A percentile compares a stretch with the other conserved stretches of the same genome.
These are phyloP conservation scores for Deroplatys truncata DNA, from an alignment of 2,888 invertebrate species.

Conservation along the genomic window DNA sequence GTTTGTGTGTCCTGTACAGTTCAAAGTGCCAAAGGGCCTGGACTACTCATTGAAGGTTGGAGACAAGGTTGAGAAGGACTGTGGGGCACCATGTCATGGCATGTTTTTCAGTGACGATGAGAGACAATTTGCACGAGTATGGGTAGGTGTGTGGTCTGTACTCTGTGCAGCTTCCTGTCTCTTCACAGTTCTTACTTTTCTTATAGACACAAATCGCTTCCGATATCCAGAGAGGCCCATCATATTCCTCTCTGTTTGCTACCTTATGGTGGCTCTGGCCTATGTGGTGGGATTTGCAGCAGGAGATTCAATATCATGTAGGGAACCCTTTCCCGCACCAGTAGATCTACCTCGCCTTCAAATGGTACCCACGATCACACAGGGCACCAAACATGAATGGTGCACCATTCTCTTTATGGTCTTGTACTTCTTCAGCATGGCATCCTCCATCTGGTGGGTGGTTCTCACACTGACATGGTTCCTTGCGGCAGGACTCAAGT, in stretches of 20 bases:
- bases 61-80: slow-evolving; percentile 66
- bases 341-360: slow-evolving; percentile 65
- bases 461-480: slow-evolving; percentile 95
- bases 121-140: slow-evolving; percentile 76
- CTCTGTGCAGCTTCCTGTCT: slow-evolving; percentile 86
- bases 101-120: slow-evolving; percentile 87
- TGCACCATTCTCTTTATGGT: slow-evolving; percentile 96
- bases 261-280: slow-evolving; percentile 88
- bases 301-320: slow-evolving; percentile 78
- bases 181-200: slow-evolving; percentile 88
- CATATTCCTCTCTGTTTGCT: slow-evolving; percentile 93
- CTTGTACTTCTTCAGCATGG: slow-evolving; percentile 94
- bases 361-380: slow-evolving; percentile 80
- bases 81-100: slow-evolving; percentile 87
- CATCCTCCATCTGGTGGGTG: slow-evolving; percentile 97
- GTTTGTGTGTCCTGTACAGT: slow-evolving; percentile 83
- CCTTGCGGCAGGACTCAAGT: slow-evolving; percentile 91
- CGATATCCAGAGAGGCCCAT: slow-evolving; percentile 97
- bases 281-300: slow-evolving; percentile 84
- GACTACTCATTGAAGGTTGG: slow-evolving; percentile 83
- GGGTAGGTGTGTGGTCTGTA: slow-evolving; percentile 93
- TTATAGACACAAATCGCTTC: slow-evolving; percentile 92
- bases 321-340: slow-evolving; percentile 72
- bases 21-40: slow-evolving; percentile 72
- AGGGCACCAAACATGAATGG: slow-evolving; percentile 76